Evolutionary conservation across 2,113 vertebrate genomes (phyloP).

Genomic region (Garra rufa): DNA sequence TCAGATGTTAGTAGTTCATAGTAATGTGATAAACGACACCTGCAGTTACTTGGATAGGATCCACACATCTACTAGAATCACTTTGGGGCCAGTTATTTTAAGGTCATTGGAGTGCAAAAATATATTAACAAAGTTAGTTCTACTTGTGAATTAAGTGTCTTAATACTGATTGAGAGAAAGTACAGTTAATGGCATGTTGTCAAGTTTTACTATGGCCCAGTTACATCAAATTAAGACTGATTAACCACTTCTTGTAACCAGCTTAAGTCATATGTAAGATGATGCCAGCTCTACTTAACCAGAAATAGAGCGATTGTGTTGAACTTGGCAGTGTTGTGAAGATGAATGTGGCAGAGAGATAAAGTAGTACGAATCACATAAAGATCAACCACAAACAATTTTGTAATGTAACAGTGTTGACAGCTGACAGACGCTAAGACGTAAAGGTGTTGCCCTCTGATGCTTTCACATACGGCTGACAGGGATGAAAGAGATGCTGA

Average conservation of each 20-base stretch:
- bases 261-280: constrained; percentile 8
- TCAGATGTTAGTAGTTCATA: too few relatives aligned
- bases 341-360: neutral
- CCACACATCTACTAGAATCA: neutral
- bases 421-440: neutral
- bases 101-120: neutral
- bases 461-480: neutral
- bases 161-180: neutral
- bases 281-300: constrained; percentile 56
- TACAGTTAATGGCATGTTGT: neutral
- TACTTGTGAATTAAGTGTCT: neutral
- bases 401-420: neutral
- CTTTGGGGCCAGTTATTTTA: neutral
- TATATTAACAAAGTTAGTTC: neutral
- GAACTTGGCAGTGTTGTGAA: constrained; percentile 20
- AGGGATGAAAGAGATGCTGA: neutral
- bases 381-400: constrained; percentile 55
- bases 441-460: neutral
- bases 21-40: too few relatives aligned
- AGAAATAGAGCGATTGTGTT: constrained; percentile 70
- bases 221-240: neutral
- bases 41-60: neutral
- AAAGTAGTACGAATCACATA: constrained; percentile 56
- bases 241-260: constrained; percentile 8
- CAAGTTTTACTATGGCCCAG: neutral